Conservation (phyloP, 2,888 invertebrate species). For the Nephrotoma flavescens region DNA sequence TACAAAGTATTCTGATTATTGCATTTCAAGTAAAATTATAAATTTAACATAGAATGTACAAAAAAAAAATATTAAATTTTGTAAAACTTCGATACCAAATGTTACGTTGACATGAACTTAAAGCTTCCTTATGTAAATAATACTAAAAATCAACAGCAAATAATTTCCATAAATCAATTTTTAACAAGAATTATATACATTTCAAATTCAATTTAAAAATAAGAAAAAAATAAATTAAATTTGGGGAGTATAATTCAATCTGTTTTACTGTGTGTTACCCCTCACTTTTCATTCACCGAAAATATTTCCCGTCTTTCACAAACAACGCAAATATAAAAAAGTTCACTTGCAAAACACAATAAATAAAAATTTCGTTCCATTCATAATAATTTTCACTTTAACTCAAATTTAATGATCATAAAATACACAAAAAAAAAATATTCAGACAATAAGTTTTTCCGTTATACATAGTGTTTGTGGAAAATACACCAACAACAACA, state of each 20-base stretch:
- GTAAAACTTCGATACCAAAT: too few species aligned
- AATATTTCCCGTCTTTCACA: background rate
- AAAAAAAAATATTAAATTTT: too few species aligned
- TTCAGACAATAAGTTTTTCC: background rate
- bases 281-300: background rate
- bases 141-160: background rate
- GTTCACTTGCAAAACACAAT: background rate
- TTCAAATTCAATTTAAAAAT: background rate
- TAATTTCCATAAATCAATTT: background rate
- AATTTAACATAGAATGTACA: too few species aligned
- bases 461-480: background rate
- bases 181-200: background rate
- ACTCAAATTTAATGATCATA: constrained; percentile 3
- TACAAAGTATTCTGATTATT: too few species aligned
- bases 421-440: background rate
- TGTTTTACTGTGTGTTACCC: background rate
- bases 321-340: background rate
- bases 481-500: background rate
- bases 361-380: background rate
- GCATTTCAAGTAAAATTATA: too few species aligned
- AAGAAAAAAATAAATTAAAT: background rate
- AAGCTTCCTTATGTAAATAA: too few species aligned
- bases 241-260: background rate
- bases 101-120: too few species aligned
- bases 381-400: constrained; percentile 1